These are phyloP conservation scores for Aphelinus certus DNA, from an alignment of 1,140 invertebrate species.

Conservation along the genomic window DNA sequence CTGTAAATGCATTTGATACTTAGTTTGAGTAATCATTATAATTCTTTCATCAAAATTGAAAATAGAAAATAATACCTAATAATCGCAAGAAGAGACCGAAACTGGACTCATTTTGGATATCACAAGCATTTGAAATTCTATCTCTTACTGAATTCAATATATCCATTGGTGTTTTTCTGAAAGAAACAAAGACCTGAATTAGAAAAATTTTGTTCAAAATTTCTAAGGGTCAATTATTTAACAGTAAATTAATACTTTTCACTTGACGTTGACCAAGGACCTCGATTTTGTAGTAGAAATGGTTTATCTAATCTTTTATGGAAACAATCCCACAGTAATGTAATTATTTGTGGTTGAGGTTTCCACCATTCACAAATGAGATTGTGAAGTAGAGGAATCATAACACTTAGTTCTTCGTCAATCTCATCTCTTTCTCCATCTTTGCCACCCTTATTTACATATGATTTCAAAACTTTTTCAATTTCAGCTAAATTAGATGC, in stretches of 20 bases:
- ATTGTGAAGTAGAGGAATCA: slow-evolving; percentile 58
- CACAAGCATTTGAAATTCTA: slow-evolving; percentile 50
- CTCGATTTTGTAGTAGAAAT: slow-evolving; percentile 59
- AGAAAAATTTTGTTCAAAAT: slow-evolving; percentile 33
- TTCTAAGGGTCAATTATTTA: neutral
- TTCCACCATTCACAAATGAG: slow-evolving; percentile 61
- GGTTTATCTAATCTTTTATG: slow-evolving; percentile 61
- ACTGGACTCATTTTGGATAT: slow-evolving; percentile 58
- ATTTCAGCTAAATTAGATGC: slow-evolving; percentile 52
- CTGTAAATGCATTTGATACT: slow-evolving; percentile 39
- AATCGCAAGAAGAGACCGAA: slow-evolving; percentile 63
- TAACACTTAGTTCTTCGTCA: slow-evolving; percentile 59
- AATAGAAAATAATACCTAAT: slow-evolving; percentile 50
- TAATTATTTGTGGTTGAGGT: slow-evolving; percentile 57
- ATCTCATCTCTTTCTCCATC: slow-evolving; percentile 57
- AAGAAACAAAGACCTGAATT: slow-evolving; percentile 14
- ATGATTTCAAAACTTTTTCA: slow-evolving; percentile 59
- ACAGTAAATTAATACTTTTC: slow-evolving; percentile 55
- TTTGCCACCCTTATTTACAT: slow-evolving; percentile 56
- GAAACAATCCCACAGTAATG: slow-evolving; percentile 64
- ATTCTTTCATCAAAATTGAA: too few species aligned
- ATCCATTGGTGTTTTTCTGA: slow-evolving; percentile 58
- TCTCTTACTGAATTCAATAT: slow-evolving; percentile 61
- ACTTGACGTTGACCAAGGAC: slow-evolving; percentile 57
- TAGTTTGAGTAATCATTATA: too few species aligned